These are phyloP conservation scores for Cordilura impudica DNA, from an alignment of 2,888 invertebrate species.

Conservation along the genomic window DNA sequence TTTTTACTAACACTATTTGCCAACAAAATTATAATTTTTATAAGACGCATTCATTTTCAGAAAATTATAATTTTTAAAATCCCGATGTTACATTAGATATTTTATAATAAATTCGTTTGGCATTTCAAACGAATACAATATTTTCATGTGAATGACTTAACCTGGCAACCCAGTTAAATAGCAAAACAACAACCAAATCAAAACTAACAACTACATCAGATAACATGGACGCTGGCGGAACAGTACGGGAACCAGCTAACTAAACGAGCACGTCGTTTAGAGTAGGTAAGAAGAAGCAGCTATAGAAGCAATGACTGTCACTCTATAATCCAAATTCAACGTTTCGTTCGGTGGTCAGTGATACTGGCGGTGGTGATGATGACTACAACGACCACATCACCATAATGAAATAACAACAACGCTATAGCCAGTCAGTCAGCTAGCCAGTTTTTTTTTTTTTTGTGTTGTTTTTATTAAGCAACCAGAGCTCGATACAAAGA, in stretches of 20 bases:
- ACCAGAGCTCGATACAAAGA: conserved; percentile 1
- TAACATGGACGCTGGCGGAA: background rate
- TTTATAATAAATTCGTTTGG: no score
- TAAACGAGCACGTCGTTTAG: background rate
- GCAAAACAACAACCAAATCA: background rate
- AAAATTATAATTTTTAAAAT: no score
- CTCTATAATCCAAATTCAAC: background rate
- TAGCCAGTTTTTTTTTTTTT: conserved; percentile 4
- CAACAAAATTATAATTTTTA: no score
- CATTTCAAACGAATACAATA: no score
- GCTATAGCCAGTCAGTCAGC: conserved; percentile 3
- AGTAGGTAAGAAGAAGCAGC: background rate
- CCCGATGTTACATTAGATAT: no score
- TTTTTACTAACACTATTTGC: no score
- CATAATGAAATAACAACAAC: no score
- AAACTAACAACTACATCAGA: background rate
- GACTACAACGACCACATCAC: background rate
- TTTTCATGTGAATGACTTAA: no score
- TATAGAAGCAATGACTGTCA: background rate
- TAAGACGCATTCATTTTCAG: no score
- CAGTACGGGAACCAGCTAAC: conserved; percentile 15
- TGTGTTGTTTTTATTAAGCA: conserved; percentile 12
- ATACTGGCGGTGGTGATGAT: background rate
- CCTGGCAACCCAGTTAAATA: background rate
- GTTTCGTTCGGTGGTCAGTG: background rate